Percentiles rank a stretch among this genome's conserved stretches.
Evolutionary conservation across 2,113 vertebrate species (phyloP).

Genomic region (Mionectes macconnelli): DNA sequence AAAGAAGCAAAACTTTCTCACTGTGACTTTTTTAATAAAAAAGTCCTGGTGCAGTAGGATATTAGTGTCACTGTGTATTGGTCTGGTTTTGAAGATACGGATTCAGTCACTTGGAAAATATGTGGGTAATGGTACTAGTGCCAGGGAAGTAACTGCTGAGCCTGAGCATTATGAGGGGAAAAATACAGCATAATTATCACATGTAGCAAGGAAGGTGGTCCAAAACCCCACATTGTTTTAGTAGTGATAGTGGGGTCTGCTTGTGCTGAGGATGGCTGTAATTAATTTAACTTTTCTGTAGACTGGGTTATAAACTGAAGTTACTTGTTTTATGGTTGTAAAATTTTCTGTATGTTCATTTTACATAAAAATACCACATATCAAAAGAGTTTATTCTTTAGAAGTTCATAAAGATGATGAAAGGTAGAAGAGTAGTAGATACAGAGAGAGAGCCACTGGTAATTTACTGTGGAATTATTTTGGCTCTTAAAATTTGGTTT

Average conservation of each 20-base stretch:
- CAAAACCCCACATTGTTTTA: neutral
- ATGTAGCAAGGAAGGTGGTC: neutral
- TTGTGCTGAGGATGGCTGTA: accelerated
- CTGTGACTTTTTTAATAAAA: neutral
- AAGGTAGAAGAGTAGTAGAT: neutral
- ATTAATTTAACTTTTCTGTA: neutral
- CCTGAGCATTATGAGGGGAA: neutral
- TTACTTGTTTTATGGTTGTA: neutral
- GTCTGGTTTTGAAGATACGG: neutral
- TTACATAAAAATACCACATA: neutral
- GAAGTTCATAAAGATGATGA: neutral
- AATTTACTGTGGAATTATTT: neutral
- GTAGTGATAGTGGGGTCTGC: neutral
- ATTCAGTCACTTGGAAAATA: neutral
- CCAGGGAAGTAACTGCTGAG: neutral
- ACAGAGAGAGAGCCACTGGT: neutral
- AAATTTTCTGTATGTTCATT: neutral
- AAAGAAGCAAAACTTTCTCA: neutral
- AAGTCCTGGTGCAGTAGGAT: neutral
- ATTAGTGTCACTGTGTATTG: neutral
- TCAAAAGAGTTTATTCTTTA: neutral
- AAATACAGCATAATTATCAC: neutral
- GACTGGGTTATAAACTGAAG: neutral
- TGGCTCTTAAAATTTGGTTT: neutral
- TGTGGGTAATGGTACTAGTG: neutral